phyloP scores from a whole-genome alignment of 1,140 invertebrate species.

The Coelopa frigida region DNA sequence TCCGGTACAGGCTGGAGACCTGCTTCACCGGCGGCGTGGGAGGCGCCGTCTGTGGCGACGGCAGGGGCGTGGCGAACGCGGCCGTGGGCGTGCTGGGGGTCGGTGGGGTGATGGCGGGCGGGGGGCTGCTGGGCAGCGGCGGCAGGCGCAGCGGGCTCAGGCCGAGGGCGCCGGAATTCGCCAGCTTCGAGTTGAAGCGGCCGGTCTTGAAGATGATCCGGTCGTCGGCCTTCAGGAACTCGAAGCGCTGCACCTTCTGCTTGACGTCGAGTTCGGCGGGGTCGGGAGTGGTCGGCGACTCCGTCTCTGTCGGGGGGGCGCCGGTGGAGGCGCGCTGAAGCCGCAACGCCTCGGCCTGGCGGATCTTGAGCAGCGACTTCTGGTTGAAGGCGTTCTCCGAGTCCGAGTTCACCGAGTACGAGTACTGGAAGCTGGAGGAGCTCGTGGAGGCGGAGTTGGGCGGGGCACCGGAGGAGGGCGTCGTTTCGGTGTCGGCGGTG shows the following conservation, averaged over 20 bases:
- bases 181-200: background rate
- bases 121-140: background rate
- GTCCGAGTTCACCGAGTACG: conserved; percentile 33
- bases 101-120: background rate
- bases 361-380: conserved; percentile 27
- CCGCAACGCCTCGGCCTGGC: conserved; percentile 3
- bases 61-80: background rate
- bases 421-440: conserved; percentile 19
- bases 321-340: no score
- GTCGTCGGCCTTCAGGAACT: conserved; percentile 20
- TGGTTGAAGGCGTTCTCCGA: conserved; percentile 31
- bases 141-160: background rate
- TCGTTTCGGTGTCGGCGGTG: conserved; percentile 9
- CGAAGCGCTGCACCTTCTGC: conserved; percentile 36
- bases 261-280: conserved; percentile 32
- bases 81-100: background rate
- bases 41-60: background rate
- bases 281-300: conserved; percentile 20
- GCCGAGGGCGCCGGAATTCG: no score
- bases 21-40: conserved; percentile 1
- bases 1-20: no score
- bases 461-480: background rate
- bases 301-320: background rate
- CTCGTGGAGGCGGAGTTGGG: background rate
- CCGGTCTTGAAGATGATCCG: conserved; percentile 10